A percentile compares a stretch with the other conserved stretches of the same genome.
Conservation (phyloP, 2,113 vertebrate genomes). For the Scolopax mira region DNA sequence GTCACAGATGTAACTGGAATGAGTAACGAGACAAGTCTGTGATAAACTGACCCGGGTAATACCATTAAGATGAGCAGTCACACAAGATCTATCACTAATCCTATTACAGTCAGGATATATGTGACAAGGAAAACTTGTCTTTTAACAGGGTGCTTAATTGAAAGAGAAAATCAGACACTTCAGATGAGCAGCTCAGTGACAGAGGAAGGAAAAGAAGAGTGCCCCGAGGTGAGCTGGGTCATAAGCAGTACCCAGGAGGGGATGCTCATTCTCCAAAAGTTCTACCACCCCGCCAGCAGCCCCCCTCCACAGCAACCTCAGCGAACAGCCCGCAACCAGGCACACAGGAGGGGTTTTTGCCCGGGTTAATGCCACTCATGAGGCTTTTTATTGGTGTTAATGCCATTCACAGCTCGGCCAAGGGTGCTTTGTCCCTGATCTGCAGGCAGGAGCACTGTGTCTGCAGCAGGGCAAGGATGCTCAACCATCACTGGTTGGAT, state of each 20-base stretch:
- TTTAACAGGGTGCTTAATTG: background rate
- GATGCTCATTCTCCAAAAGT: background rate
- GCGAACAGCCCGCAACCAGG: background rate
- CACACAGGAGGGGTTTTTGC: accelerated
- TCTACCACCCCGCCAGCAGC: accelerated
- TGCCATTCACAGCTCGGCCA: too few relatives aligned
- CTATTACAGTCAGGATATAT: background rate
- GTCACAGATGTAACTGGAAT: background rate
- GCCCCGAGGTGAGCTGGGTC: background rate
- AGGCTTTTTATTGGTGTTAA: too few relatives aligned
- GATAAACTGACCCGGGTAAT: background rate
- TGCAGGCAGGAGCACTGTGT: background rate
- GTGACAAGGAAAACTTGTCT: background rate
- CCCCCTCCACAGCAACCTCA: accelerated
- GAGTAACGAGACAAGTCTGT: background rate
- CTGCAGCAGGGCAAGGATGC: background rate
- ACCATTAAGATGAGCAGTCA: background rate
- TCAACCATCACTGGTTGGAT: too few relatives aligned
- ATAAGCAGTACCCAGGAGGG: accelerated
- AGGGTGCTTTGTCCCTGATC: background rate
- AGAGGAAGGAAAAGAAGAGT: background rate
- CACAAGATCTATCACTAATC: background rate
- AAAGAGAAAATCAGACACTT: background rate
- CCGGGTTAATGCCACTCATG: background rate
- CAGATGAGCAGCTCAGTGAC: background rate